Evolutionary conservation across 2,113 vertebrate species (phyloP).

Genomic region (Symphodus melops): DNA sequence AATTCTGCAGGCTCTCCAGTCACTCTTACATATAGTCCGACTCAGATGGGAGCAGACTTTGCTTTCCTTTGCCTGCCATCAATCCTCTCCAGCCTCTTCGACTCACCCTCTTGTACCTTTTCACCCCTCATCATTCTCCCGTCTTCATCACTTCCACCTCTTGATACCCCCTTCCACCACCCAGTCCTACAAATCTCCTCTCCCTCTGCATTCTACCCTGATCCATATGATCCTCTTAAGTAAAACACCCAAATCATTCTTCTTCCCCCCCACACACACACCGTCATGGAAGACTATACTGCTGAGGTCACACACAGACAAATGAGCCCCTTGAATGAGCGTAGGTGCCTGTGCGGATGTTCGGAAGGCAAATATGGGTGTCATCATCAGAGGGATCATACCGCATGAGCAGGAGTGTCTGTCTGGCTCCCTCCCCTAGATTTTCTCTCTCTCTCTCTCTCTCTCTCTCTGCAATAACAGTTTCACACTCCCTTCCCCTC

Average conservation of each 20-base stretch:
- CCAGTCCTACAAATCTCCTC: background rate
- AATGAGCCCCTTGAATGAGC: constrained; percentile 3
- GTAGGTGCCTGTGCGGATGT: constrained; percentile 24
- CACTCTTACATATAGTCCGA: constrained; percentile 57
- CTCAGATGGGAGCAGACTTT: constrained; percentile 62
- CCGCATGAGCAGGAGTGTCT: constrained; percentile 68
- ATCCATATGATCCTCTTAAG: constrained; percentile 56
- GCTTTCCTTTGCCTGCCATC: constrained; percentile 52
- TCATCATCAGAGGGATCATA: constrained; percentile 72
- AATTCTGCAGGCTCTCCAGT: constrained; percentile 57
- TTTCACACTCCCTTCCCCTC: constrained; percentile 68
- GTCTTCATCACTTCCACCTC: constrained; percentile 1
- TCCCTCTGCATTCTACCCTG: background rate
- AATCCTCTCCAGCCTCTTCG: constrained; percentile 43
- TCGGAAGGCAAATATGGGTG: constrained; percentile 56
- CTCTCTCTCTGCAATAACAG: constrained; percentile 76
- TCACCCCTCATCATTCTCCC: background rate
- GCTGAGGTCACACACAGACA: constrained; percentile 56
- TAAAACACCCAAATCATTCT: constrained; percentile 57
- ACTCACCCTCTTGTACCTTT: constrained; percentile 40
- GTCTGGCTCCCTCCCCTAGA: constrained; percentile 60
- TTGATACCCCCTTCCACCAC: background rate
- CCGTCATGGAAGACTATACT: constrained; percentile 35
- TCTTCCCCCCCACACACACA: background rate
- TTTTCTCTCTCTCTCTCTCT: constrained; percentile 51